Evolutionary conservation across 1,140 invertebrate genomes (phyloP).

Genomic region (Drosophila sproati): DNA sequence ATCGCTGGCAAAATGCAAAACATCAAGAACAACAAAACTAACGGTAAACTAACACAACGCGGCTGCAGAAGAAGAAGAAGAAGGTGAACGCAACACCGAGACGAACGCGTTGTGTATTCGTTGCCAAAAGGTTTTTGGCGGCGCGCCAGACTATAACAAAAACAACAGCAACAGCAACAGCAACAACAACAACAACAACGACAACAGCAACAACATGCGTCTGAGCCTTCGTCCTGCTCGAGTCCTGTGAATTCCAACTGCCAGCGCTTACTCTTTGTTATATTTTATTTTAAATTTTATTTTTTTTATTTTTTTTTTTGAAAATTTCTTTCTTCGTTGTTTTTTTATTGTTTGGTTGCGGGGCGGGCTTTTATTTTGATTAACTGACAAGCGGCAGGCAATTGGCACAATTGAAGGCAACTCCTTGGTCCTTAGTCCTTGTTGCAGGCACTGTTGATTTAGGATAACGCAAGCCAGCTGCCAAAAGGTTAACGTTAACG

Average conservation of each 20-base stretch:
- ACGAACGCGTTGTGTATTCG: constrained; percentile 54
- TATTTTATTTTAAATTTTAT: constrained; percentile 34
- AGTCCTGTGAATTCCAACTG: constrained; percentile 68
- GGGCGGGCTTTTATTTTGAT: constrained; percentile 74
- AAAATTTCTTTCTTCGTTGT: constrained; percentile 38
- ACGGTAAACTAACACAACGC: constrained; percentile 10
- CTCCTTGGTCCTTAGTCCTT: constrained; percentile 32
- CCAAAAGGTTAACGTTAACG: constrained; percentile 76
- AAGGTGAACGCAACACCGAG: neutral
- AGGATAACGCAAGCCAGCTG: constrained; percentile 72
- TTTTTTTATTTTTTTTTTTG: constrained; percentile 15
- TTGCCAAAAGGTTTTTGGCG: constrained; percentile 67
- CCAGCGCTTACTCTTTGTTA: constrained; percentile 69
- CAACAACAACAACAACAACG: neutral
- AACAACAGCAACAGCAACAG: constrained; percentile 3
- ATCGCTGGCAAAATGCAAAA: constrained; percentile 68
- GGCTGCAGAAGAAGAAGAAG: neutral
- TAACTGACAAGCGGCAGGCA: constrained; percentile 79
- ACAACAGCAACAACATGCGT: neutral
- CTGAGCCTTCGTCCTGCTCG: constrained; percentile 13
- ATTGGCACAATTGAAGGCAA: constrained; percentile 76
- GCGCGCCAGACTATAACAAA: constrained; percentile 43
- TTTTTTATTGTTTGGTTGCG: constrained; percentile 17
- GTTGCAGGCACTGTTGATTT: constrained; percentile 72
- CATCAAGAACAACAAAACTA: constrained; percentile 12